Evolutionary conservation across 2,113 vertebrate genomes (phyloP).

Genomic region (Nerophis lumbriciformis): DNA sequence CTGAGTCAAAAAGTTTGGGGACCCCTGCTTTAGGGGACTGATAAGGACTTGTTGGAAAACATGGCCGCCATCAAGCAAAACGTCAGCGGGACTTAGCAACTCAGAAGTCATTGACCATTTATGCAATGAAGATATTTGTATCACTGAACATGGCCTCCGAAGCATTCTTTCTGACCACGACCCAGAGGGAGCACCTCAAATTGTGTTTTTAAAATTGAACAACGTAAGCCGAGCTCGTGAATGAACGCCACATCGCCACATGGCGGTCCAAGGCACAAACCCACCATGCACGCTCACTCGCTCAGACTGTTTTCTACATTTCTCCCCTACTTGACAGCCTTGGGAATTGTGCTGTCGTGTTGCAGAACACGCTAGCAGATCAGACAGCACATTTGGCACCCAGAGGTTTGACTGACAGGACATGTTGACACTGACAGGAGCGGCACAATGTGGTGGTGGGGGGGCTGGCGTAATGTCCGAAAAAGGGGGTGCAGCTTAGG

Average conservation of each 20-base stretch:
- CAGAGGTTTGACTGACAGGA: conserved; percentile 56
- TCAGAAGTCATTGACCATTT: too few relatives aligned
- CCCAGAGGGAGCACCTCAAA: too few relatives aligned
- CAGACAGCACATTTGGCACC: conserved; percentile 24
- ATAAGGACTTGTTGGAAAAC: too few relatives aligned
- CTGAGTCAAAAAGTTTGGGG: too few relatives aligned
- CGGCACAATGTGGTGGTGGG: conserved; percentile 14
- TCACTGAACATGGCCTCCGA: too few relatives aligned
- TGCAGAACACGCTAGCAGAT: conserved; percentile 44
- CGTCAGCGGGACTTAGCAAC: too few relatives aligned
- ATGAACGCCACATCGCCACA: conserved; percentile 8
- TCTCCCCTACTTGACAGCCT: conserved; percentile 57
- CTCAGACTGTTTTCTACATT: conserved; percentile 53
- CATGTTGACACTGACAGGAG: conserved; percentile 15
- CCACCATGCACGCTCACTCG: conserved; percentile 10
- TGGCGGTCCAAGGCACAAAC: conserved; percentile 19
- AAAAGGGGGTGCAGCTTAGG: background rate
- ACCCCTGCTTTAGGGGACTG: too few relatives aligned
- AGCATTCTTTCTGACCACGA: too few relatives aligned
- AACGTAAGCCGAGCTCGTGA: conserved; percentile 35
- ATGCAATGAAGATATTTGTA: too few relatives aligned
- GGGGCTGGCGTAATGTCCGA: conserved; percentile 17
- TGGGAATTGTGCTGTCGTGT: conserved; percentile 53
- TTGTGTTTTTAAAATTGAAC: too few relatives aligned
- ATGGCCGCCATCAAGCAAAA: too few relatives aligned